phyloP scores from a whole-genome alignment of 2,797 vertebrate species.

The Pseudochirops corinnae region DNA sequence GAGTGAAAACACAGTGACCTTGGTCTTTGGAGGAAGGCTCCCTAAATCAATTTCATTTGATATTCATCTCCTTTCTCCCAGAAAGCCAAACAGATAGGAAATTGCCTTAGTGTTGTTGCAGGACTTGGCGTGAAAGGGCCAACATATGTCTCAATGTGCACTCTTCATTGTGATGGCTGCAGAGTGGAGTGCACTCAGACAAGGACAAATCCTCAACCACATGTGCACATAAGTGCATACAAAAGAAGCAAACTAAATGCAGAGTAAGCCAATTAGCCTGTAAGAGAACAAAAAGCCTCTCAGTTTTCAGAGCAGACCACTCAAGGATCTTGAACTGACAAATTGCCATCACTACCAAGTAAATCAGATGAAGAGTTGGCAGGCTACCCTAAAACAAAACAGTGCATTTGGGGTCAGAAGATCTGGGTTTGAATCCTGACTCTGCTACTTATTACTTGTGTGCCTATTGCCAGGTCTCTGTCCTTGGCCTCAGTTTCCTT shows the following conservation, averaged over 20 bases:
- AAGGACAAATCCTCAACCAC: background rate
- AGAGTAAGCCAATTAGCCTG: background rate
- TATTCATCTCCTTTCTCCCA: slow-evolving; percentile 32
- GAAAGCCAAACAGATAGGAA: slow-evolving; percentile 22
- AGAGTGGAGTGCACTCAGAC: slow-evolving; percentile 29
- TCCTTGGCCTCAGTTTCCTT: background rate
- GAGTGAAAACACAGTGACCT: slow-evolving; percentile 45
- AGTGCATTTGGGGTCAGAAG: background rate
- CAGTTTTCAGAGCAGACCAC: background rate
- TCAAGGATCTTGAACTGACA: background rate
- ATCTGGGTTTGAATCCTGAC: background rate
- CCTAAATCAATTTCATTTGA: slow-evolving; percentile 61
- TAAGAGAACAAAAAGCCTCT: background rate
- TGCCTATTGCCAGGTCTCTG: too few species aligned
- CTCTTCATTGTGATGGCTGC: slow-evolving; percentile 11
- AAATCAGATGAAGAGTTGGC: background rate
- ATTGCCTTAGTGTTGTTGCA: slow-evolving; percentile 40
- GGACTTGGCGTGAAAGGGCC: slow-evolving; percentile 8
- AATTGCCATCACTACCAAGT: background rate
- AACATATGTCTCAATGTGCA: slow-evolving; percentile 44
- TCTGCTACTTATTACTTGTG: background rate
- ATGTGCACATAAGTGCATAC: background rate
- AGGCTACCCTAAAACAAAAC: background rate
- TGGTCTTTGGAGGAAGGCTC: slow-evolving; percentile 67
- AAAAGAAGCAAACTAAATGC: background rate